Conservation (phyloP, 2,888 invertebrate species). For the Chymomyza fuscimana region DNA sequence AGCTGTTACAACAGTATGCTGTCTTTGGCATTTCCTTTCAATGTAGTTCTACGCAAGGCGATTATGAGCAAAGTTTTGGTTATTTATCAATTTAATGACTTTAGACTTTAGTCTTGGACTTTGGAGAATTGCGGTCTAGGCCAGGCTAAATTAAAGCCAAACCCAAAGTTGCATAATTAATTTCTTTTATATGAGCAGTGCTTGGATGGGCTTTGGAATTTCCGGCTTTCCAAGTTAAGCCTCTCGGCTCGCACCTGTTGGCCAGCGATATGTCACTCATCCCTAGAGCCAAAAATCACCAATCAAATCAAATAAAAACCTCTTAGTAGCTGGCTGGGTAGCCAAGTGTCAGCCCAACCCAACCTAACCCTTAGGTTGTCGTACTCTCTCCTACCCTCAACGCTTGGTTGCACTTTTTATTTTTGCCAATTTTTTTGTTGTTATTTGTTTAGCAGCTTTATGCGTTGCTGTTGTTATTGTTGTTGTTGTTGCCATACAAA, state of each 20-base stretch:
- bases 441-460: slow-evolving; percentile 26
- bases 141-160: slow-evolving; percentile 45
- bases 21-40: slow-evolving; percentile 28
- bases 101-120: slow-evolving; percentile 35
- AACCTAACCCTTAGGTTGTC: not conserved
- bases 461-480: slow-evolving; percentile 7
- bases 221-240: slow-evolving; percentile 14
- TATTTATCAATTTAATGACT: slow-evolving; percentile 73
- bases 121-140: not conserved
- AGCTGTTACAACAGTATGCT: not conserved
- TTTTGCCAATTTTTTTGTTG: slow-evolving; percentile 19
- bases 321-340: slow-evolving; percentile 49
- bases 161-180: slow-evolving; percentile 50
- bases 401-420: slow-evolving; percentile 45
- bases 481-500: slow-evolving; percentile 40
- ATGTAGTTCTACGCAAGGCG: no score
- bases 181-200: slow-evolving; percentile 40
- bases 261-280: slow-evolving; percentile 21
- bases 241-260: slow-evolving; percentile 46
- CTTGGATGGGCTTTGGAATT: slow-evolving; percentile 27
- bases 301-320: slow-evolving; percentile 18
- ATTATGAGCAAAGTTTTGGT: slow-evolving; percentile 69
- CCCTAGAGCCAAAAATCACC: slow-evolving; percentile 27
- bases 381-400: slow-evolving; percentile 11
- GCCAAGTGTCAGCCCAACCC: slow-evolving; percentile 17